Evolutionary conservation across 2,797 vertebrate species (phyloP).

Genomic region (Taeniopygia guttata): DNA sequence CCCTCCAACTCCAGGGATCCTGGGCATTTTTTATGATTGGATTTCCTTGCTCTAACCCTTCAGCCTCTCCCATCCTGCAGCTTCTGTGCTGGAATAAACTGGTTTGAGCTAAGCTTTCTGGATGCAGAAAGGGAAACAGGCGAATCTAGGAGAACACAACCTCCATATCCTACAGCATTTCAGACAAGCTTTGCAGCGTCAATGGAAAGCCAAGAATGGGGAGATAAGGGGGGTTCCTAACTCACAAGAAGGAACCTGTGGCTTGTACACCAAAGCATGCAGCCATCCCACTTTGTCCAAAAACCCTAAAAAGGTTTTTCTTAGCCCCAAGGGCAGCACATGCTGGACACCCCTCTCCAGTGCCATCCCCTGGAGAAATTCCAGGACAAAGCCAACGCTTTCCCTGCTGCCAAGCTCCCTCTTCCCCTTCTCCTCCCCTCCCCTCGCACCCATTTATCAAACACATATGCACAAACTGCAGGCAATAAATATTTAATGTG

Average conservation of each 20-base stretch:
- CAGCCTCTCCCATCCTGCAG: background rate
- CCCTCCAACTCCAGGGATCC: background rate
- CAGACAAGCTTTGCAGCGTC: background rate
- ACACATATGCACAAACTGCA: slow-evolving; percentile 55
- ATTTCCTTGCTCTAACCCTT: background rate
- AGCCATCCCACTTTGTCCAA: background rate
- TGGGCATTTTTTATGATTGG: background rate
- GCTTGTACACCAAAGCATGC: background rate
- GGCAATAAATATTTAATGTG: slow-evolving; percentile 76
- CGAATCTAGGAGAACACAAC: background rate
- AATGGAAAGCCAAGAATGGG: background rate
- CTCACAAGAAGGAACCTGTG: background rate
- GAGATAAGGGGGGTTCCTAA: background rate
- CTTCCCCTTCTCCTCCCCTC: background rate
- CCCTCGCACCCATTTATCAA: slow-evolving; percentile 57
- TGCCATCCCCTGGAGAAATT: background rate
- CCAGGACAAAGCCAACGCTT: background rate
- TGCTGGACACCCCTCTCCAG: rapidly evolving
- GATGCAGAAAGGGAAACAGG: background rate
- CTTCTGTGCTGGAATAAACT: background rate
- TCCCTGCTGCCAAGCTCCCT: background rate
- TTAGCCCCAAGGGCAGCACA: background rate
- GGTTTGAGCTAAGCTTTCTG: background rate
- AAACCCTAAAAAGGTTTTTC: background rate
- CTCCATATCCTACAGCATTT: background rate